Base-by-base conservation (phyloP, 2,113 vertebrate genomes). In the Rhabdomys dilectus region DNA sequence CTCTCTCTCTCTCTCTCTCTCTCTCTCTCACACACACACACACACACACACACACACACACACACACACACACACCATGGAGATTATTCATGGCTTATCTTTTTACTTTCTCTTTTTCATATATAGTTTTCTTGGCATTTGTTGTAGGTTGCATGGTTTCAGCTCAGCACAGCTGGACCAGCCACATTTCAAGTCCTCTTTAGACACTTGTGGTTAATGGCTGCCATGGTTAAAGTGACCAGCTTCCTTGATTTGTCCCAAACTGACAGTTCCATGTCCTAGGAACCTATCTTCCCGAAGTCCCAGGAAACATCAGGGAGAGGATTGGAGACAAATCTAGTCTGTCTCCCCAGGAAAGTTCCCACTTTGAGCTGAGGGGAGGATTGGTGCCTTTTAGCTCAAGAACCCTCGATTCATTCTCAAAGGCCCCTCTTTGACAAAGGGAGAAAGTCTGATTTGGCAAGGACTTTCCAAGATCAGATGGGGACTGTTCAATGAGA, bases 291-390 rank as follows among this genome's bases (percentile, higher is more conserved):
- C 36, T 62, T 42, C 7, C 72, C 48, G 66, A 2, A 2, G 22
- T 91, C 58, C 48, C 31, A 24, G 56, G 81, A 42, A 77, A 15
- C 22, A 9, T 8, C 60, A 8, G 31, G 2, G 8, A 3, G 48
- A 4, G 45, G 2, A 1, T 3, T 29, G 12, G 16, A 8, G 0
- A 42, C 12, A 31, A 60, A 15, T 64, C 16, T n/a, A 36, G 42
- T 26, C 45, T 0, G 3, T 15, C 60, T 58, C 3, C 7, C 56
- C n/a, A 45, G 53, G 51, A 45, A 0, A 1, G 29, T 0, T 3
- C 36, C 17, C 36, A 78, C 4, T 58, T 62, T 8, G 5, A 22
- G 24, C 80, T 73, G 22, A 5, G 31, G 34, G 26, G 8, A 53
- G 36, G 39, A 31, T 21, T 22, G 24, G 31, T 62, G 21, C 21